Conservation (phyloP, 2,113 vertebrate species). For the Ctenomys sociabilis region DNA sequence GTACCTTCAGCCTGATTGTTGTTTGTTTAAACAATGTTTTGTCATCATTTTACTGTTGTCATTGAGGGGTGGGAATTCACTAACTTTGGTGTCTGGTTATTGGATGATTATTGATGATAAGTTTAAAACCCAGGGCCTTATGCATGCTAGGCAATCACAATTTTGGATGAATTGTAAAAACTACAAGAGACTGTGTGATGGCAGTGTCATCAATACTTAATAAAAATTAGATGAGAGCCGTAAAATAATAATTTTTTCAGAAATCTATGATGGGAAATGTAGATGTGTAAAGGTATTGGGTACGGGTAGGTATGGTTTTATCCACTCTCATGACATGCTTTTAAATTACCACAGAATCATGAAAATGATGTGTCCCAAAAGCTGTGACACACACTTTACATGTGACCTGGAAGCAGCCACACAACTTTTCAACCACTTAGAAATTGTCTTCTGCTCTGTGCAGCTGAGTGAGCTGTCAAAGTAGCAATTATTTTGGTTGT, state of each 20-base stretch:
- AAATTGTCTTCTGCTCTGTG: neutral
- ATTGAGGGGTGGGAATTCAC: neutral
- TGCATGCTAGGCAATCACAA: neutral
- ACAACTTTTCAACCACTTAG: neutral
- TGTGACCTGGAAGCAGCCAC: neutral
- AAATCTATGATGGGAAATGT: neutral
- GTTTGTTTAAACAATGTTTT: neutral
- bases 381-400: neutral
- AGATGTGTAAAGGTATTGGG: neutral
- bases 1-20: neutral
- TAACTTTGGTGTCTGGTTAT: constrained; percentile 18
- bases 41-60: neutral
- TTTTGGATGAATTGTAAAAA: neutral
- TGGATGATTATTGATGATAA: neutral
- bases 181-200: neutral
- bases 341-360: neutral
- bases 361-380: neutral
- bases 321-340: neutral
- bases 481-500: neutral
- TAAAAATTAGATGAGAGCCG: neutral
- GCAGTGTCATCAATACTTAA: neutral
- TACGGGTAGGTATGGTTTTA: neutral
- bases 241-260: neutral
- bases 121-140: neutral
- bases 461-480: neutral